Base-by-base conservation (phyloP, 2,113 vertebrate genomes). In the Poeciliopsis retropinna region DNA sequence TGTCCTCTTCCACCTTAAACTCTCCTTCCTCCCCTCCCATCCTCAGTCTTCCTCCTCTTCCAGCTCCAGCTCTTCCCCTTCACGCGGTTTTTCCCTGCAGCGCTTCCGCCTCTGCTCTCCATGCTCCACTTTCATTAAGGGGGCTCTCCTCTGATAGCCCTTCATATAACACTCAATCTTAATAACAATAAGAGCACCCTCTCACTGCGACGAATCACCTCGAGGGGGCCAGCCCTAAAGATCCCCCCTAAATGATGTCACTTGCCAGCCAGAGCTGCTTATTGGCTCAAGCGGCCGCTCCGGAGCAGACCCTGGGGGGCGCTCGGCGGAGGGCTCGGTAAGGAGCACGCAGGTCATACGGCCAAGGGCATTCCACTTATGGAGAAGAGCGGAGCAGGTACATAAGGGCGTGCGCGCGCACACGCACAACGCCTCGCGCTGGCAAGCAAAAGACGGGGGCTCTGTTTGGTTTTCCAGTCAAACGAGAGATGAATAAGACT, bases 81-180 rank as follows among this genome's bases (percentile, higher is more conserved):
- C 39, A 69, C 37, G 57, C 67, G 54, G 66, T 74, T 65, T 37
- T 79, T 84, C 41, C 72, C 80, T 39, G 31, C 74, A 30, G 79
- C 51, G 60, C 44, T 68, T 65, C 73, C 54, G 3, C 81, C 75
- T 60, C 83, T 54, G 80, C 84, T 88, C 86, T 89, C 90, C 25
- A 65, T 60, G 73, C 79, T 89, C 83, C 88, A 79, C 89, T 92
- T 93, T 93, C 88, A 91, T 93, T 91, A 90, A 91, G 88, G 89
- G 89, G 88, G 76, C 85, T 91, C 87, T 92, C 87, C 86, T 92
- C 90, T 91, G 92, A 93, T 91, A 89, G 91, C 89, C 90, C 91
- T 92, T 87, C 90, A 87, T 92, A 91, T 89, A 89, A 87, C 91
- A 92, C 91, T 93, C 94, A 92, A 94, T 93, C 90, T 93, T 93